Evolutionary conservation across 2,888 invertebrate genomes (phyloP).

Genomic region (Eulithis prunata): DNA sequence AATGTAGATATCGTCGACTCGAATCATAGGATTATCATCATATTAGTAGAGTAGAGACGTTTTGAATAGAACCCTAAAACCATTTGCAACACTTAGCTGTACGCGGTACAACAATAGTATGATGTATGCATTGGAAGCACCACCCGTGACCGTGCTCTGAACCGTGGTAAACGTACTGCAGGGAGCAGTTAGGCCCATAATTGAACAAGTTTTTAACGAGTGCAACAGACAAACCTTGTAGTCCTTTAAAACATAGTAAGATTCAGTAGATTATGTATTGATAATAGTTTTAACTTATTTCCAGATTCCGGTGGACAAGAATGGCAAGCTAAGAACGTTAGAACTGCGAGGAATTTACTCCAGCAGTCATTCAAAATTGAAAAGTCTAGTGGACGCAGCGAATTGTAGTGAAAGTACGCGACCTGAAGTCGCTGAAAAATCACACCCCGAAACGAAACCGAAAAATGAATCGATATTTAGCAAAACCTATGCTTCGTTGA

Average conservation of each 20-base stretch:
- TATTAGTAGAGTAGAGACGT: neutral
- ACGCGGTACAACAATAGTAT: slow-evolving; percentile 36
- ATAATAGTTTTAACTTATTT: slow-evolving; percentile 49
- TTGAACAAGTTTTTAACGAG: slow-evolving; percentile 23
- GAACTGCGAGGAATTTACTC: slow-evolving; percentile 69
- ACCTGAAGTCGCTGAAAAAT: slow-evolving; percentile 54
- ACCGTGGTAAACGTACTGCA: slow-evolving; percentile 65
- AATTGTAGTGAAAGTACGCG: slow-evolving; percentile 56
- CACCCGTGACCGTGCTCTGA: slow-evolving; percentile 74
- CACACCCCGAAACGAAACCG: slow-evolving; percentile 54
- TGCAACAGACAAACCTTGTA: slow-evolving; percentile 8
- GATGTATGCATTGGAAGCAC: slow-evolving; percentile 60
- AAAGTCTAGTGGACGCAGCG: slow-evolving; percentile 57
- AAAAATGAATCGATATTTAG: slow-evolving; percentile 65
- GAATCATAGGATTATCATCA: too few relatives aligned
- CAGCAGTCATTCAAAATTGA: slow-evolving; percentile 63
- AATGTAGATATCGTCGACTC: too few relatives aligned
- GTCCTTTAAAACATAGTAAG: neutral
- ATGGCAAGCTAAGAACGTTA: slow-evolving; percentile 73
- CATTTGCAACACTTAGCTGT: slow-evolving; percentile 35
- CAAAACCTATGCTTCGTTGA: slow-evolving; percentile 70
- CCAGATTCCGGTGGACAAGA: slow-evolving; percentile 78
- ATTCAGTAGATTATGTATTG: neutral
- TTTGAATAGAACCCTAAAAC: slow-evolving; percentile 19
- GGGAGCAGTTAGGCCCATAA: slow-evolving; percentile 44